phyloP scores from a whole-genome alignment of 1,140 invertebrate species.

The Littorina saxatilis region DNA sequence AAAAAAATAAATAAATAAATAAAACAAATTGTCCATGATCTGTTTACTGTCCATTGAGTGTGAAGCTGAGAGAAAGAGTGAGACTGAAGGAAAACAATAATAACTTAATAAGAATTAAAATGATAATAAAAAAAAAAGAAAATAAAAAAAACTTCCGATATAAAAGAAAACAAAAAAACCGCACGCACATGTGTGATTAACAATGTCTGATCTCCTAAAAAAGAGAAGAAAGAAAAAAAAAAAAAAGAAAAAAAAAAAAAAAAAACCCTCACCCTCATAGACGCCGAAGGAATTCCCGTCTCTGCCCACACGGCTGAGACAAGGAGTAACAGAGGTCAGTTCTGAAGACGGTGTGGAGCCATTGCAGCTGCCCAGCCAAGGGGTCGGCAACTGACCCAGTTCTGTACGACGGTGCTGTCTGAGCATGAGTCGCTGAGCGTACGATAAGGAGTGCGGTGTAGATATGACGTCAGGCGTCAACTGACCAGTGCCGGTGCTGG shows the following conservation, averaged over 20 bases:
- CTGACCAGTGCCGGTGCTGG: constrained; percentile 54
- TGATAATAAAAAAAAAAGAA: too few species aligned
- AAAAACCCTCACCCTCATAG: neutral
- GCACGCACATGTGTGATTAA: too few species aligned
- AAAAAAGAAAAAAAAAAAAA: neutral
- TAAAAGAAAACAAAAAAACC: too few species aligned
- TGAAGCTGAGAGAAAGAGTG: too few species aligned
- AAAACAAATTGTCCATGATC: too few species aligned
- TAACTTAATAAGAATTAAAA: too few species aligned
- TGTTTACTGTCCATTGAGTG: too few species aligned
- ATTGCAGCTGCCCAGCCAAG: constrained; percentile 26
- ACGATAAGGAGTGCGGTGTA: constrained; percentile 59
- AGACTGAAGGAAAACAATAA: too few species aligned
- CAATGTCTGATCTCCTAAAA: too few species aligned
- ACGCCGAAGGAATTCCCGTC: neutral
- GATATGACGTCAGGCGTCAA: constrained; percentile 65
- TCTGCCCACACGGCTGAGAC: neutral
- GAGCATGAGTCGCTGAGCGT: constrained; percentile 71
- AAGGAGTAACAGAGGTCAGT: neutral
- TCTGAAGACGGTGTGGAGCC: neutral
- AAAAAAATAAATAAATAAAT: too few species aligned
- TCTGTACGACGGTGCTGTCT: constrained; percentile 72
- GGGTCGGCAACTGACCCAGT: constrained; percentile 55
- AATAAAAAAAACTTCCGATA: too few species aligned
- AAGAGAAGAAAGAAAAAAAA: neutral